Evolutionary conservation across 1,140 invertebrate species (phyloP).

Genomic region (Maconellicoccus hirsutus): DNA sequence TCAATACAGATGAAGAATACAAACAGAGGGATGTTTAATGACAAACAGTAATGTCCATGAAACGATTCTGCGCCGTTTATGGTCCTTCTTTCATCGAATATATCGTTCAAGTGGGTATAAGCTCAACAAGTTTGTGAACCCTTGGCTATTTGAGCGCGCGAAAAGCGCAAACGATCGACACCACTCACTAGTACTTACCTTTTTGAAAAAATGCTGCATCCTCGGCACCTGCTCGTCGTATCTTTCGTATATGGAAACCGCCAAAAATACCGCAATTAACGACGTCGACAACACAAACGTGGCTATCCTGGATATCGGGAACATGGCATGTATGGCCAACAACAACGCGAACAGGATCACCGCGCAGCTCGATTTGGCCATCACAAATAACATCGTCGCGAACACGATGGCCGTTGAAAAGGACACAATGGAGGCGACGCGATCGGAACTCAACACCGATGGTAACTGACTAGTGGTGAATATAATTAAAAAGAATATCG

Average conservation of each 20-base stretch:
- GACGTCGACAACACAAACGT: constrained; percentile 42
- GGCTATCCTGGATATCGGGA: constrained; percentile 50
- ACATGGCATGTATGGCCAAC: constrained; percentile 56
- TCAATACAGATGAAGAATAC: too few species aligned
- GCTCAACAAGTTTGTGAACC: too few species aligned
- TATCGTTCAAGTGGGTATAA: too few species aligned
- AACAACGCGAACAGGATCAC: constrained; percentile 51
- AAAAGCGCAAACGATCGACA: too few species aligned
- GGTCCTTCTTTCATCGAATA: too few species aligned
- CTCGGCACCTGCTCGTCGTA: too few species aligned
- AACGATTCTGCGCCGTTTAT: too few species aligned
- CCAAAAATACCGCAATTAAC: not conserved
- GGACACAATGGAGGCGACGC: constrained; percentile 40
- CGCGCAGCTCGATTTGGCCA: constrained; percentile 44
- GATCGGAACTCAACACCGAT: constrained; percentile 38
- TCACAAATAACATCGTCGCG: constrained; percentile 38
- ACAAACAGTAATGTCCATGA: too few species aligned
- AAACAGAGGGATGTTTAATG: too few species aligned
- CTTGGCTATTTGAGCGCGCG: too few species aligned
- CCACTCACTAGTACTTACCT: too few species aligned
- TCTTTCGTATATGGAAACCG: not conserved
- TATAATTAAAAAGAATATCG: constrained; percentile 37
- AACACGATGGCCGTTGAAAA: constrained; percentile 39
- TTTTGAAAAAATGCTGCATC: too few species aligned
- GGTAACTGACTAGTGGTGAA: constrained; percentile 41